Evolutionary conservation across 2,113 vertebrate species (phyloP), one percentile per base, ranked within the genome.

Genomic region (Pantherophis guttatus): DNA sequence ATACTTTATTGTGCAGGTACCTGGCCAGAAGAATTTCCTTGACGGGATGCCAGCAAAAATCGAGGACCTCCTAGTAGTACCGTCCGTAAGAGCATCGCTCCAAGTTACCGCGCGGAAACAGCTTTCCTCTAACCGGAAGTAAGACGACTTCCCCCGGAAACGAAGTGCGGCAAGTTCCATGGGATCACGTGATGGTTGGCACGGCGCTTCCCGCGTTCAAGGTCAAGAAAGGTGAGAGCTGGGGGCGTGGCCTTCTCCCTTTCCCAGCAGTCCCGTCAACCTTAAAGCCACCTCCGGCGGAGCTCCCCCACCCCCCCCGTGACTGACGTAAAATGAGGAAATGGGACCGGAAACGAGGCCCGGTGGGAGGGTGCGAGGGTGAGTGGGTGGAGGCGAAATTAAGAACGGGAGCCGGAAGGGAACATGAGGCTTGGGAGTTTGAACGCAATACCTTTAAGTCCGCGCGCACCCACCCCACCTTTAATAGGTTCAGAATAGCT

Each of bases 121-220:
- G 21, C 29, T 90, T 54, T 2, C 50, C 12, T 52, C 29, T 65
- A 44, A 54, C 75, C 55, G 57, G 81, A 86, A 90, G 11, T 19
- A 57, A 33, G 39, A 5, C 26, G 3, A 29, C 26, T 10, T 53
- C 94, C 95, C 94, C 96, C 91, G 33, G 95, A 21, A 75, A 65
- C 81, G 10, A 48, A 19, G 87, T 65, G 86, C 48, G 91, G 91
- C 9, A 17, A n/a, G 13, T 15, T 70, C 93, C 53, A 90, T 91
- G 93, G 91, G 8, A 6, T 58, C 94, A 94, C 94, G 96, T 95
- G 95, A 95, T 48, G 21, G 17, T 3, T 44, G 75, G 33, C 0
- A 48, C 59, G 75, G 55, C 89, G 53, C 90, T 26, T 24, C 70
- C 8, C 11, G 89, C 57, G 75, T 89, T 54, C 92, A 93, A 86